Evolutionary conservation across 1,140 invertebrate genomes (phyloP).

Genomic region (Drosophila suzukii): DNA sequence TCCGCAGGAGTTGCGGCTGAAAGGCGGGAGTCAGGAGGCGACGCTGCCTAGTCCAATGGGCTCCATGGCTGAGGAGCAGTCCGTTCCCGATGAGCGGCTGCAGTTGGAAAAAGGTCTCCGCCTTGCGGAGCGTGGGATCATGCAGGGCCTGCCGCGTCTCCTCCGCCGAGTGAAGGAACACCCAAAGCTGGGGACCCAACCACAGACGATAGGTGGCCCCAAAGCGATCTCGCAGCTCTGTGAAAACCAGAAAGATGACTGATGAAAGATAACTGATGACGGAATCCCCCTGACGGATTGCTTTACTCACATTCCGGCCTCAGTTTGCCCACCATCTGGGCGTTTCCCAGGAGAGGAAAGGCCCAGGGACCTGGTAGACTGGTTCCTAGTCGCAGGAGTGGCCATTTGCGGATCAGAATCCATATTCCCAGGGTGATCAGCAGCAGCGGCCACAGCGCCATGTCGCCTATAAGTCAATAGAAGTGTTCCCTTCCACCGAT

Average conservation of each 20-base stretch:
- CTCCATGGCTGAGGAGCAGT: conserved; percentile 70
- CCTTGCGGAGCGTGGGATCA: conserved; percentile 59
- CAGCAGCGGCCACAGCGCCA: conserved; percentile 47
- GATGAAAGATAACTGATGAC: not conserved
- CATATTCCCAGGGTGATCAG: conserved; percentile 16
- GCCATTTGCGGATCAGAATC: conserved; percentile 36
- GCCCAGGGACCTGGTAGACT: conserved; percentile 71
- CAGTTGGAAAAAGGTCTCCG: conserved; percentile 65
- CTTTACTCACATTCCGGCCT: conserved; percentile 72
- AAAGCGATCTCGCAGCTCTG: conserved; percentile 58
- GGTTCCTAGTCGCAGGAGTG: conserved; percentile 42
- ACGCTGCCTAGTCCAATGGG: conserved; percentile 62
- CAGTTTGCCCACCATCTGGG: conserved; percentile 74
- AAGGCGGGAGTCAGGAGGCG: conserved; percentile 69
- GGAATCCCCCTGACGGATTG: too few relatives aligned
- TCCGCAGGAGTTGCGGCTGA: conserved; percentile 57
- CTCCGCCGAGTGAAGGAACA: conserved; percentile 72
- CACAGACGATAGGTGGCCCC: conserved; percentile 69
- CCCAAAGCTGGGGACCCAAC: conserved; percentile 75
- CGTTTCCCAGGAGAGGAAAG: conserved; percentile 72
- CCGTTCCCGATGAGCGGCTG: conserved; percentile 73
- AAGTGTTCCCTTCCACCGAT: not conserved
- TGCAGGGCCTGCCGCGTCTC: conserved; percentile 71
- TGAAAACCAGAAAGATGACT: conserved; percentile 72
- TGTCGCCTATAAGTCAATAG: conserved; percentile 1